Evolutionary conservation across 2,888 invertebrate species (phyloP).

Genomic region (Furcula furcula): DNA sequence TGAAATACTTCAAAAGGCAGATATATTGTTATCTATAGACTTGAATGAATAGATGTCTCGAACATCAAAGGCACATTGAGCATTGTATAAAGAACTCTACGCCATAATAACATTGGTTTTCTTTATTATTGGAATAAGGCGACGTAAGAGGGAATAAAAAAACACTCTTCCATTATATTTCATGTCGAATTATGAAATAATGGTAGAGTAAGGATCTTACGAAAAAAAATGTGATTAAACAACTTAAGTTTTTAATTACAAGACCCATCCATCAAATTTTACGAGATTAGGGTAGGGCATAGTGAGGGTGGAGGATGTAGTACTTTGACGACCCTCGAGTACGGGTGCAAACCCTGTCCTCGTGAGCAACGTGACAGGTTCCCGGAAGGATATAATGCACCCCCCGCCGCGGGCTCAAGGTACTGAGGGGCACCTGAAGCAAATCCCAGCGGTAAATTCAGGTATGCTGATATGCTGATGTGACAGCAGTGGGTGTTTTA

Average conservation of each 20-base stretch:
- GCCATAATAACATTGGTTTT: slow-evolving; percentile 46
- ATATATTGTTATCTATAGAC: slow-evolving; percentile 46
- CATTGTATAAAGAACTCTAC: slow-evolving; percentile 40
- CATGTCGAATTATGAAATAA: slow-evolving; percentile 14
- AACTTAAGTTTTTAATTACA: slow-evolving; percentile 46
- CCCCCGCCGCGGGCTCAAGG: too few relatives aligned
- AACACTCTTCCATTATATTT: slow-evolving; percentile 16
- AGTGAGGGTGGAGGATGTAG: too few relatives aligned
- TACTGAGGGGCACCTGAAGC: too few relatives aligned
- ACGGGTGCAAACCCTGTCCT: too few relatives aligned
- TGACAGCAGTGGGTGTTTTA: too few relatives aligned
- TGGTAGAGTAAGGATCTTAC: slow-evolving; percentile 12
- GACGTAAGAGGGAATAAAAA: slow-evolving; percentile 24
- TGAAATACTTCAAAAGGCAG: slow-evolving; percentile 47
- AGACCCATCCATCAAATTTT: slow-evolving; percentile 44
- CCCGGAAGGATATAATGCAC: too few relatives aligned
- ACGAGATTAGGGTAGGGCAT: too few relatives aligned
- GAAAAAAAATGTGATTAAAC: too few relatives aligned
- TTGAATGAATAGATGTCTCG: slow-evolving; percentile 47
- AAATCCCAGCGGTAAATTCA: too few relatives aligned
- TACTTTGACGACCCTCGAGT: too few relatives aligned
- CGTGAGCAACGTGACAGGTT: too few relatives aligned
- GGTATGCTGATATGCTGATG: too few relatives aligned
- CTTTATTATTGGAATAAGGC: slow-evolving; percentile 36
- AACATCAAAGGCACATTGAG: slow-evolving; percentile 46